Base-by-base conservation (phyloP, 92 coral and sea anemone genomes). In the Porites cylindrica region DNA sequence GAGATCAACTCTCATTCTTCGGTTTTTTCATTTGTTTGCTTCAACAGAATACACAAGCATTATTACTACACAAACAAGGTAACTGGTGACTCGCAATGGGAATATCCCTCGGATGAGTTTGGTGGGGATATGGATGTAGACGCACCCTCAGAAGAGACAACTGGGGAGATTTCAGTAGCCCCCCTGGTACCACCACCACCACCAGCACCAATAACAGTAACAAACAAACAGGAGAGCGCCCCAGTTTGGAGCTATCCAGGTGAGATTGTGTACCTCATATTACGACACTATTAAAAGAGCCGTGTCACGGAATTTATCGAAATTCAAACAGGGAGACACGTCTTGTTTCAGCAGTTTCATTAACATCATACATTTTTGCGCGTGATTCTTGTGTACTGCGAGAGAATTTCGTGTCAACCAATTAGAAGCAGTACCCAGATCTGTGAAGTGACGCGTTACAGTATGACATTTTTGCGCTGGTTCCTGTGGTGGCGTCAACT, bases 81-180 rank as follows among this genome's bases (percentile, higher is more conserved):
- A 52, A 96, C 98, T 6, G 93, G 98, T 0, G 90, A 97, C 54
- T 97, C 98, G 0, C 96, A 93, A 76, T 97, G 99, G 99, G 99
- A 97, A 50, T 97, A 85, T 66, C 99, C 99, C 0, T 65, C 89
- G 13, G 87, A 80, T 1, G 91, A 81, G 9, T 78, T 66, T 1
- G 82, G 80, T 26, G 61, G 53, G 12, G 88, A 73, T 8, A 65
- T 52, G 21, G 82, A 64, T 8, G 66, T 85, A 17, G 64, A n/a
- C 10, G 74, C 84, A 12, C 26, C 82, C 9, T 23, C 82, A 38
- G 50, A 77, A 32, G 79, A 89, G 18, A 53, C 61, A 16, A 79
- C 90, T 0, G 60, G 18, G 20, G 73, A 83, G 53, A 74, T 77
- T 66, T 64, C 73, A 14, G 80, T 78, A 24, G 83, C 82, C 47